Evolutionary conservation across 2,888 invertebrate species (phyloP), one percentile per base, ranked within the genome.

Genomic region (Pseudanteris insignis): DNA sequence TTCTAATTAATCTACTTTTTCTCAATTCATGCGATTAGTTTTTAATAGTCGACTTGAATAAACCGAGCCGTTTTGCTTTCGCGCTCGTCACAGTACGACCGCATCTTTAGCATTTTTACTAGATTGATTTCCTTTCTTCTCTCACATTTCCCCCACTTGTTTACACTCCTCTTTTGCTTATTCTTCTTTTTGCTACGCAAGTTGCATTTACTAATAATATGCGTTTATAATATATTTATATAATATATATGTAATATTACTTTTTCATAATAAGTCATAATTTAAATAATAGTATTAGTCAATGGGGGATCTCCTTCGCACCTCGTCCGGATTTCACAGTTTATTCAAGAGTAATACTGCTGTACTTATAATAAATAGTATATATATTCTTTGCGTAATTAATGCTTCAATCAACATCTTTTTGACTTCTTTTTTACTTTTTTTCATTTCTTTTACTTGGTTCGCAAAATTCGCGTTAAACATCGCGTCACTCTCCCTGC

Each of bases 261-360:
- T 58, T 38, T 12, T 62, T 48, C 41, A 41, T 64, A 66, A 64
- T 66, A 65, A 65, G 64, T 66, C 62, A 63, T 67, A 53, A 67
- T 65, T 67, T 64, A 69, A 68, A 67, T 69, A 65, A 67, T 51
- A 53, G 41, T 48, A 47, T 58, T 61, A 66, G 64, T 66, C 62
- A 64, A 64, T 67, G 26, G 50, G 55, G 67, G 18, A 69, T 65
- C 63, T 64, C 57, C 51, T 64, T 68, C 57, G 65, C 64, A 63
- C 50, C 53, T 54, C 67, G 48, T 63, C 53, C 57, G 62, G 58
- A 57, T 65, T 67, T 38, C 9, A 67, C 58, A 61, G 57, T 57
- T 69, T 65, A 68, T 66, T 70, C 69, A 68, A 63, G 71, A 70
- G 71, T 75, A 76, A 75, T 76, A 76, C 74, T 74, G 21, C 21